Percentiles rank a stretch among this genome's conserved stretches.
Conservation (phyloP, 2,888 invertebrate genomes). For the Dryocosmus kuriphilus region DNA sequence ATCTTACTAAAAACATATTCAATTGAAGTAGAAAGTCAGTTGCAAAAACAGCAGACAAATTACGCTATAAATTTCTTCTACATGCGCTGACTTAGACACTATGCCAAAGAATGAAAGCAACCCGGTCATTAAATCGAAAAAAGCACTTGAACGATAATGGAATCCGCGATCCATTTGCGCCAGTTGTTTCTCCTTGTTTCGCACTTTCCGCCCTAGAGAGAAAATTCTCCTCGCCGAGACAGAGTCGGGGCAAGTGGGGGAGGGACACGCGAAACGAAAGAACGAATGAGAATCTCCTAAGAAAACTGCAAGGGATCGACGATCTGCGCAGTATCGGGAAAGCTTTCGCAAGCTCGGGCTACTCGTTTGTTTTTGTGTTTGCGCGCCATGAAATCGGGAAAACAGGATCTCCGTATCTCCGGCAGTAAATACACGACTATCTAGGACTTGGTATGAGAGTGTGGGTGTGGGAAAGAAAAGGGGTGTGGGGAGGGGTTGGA, state of each 20-base stretch:
- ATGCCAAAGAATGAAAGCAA: background rate
- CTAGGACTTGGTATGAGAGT: constrained; percentile 48
- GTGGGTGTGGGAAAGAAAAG: background rate
- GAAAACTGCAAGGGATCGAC: constrained; percentile 29
- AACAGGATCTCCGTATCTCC: constrained; percentile 63
- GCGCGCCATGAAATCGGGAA: constrained; percentile 53
- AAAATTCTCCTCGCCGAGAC: constrained; percentile 8
- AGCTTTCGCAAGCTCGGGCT: constrained; percentile 44
- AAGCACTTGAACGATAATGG: constrained; percentile 35
- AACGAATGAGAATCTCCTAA: constrained; percentile 18
- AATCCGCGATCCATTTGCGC: constrained; percentile 34
- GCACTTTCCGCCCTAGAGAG: constrained; percentile 28
- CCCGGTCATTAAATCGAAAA: background rate
- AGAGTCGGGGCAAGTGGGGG: background rate
- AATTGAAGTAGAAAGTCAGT: background rate
- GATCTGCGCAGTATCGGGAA: constrained; percentile 33
- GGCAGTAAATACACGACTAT: constrained; percentile 68
- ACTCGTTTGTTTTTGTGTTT: constrained; percentile 59
- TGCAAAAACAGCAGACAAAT: background rate
- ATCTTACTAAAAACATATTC: background rate
- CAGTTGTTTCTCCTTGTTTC: constrained; percentile 31
- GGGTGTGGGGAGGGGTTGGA: background rate
- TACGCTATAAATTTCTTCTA: background rate
- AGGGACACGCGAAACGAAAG: constrained; percentile 17
- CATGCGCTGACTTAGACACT: background rate